Percentiles rank a stretch among this genome's conserved stretches.
These are phyloP conservation scores for Cheumatopsyche charites DNA, from an alignment of 1,140 invertebrate genomes.

Conservation along the genomic window DNA sequence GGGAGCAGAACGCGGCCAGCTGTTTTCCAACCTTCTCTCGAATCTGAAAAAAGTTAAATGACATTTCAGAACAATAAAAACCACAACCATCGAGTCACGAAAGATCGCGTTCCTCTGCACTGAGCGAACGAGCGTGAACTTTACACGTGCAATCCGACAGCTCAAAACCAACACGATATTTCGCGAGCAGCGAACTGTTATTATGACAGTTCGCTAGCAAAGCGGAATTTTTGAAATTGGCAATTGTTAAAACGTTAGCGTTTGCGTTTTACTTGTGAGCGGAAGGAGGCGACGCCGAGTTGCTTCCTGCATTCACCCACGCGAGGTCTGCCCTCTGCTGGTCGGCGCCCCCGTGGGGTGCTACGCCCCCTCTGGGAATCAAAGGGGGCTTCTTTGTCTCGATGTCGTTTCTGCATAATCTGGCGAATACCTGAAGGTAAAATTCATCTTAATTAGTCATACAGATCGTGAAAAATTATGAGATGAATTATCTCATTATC, in stretches of 20 bases:
- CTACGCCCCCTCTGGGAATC: background rate
- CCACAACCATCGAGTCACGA: background rate
- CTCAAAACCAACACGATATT: no score
- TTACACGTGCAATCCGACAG: no score
- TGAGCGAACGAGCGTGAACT: no score
- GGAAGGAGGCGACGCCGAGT: slow-evolving; percentile 34
- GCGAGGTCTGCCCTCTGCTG: slow-evolving; percentile 38
- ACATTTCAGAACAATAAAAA: slow-evolving; percentile 7
- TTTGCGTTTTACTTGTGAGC: slow-evolving; percentile 38
- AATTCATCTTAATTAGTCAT: background rate
- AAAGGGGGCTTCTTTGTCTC: background rate
- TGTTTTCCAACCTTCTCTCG: slow-evolving; percentile 22
- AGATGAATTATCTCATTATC: no score
- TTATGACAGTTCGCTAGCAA: no score
- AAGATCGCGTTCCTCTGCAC: background rate
- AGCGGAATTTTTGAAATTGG: background rate
- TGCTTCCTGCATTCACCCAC: slow-evolving; percentile 46
- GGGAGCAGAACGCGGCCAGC: slow-evolving; percentile 25
- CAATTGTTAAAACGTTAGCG: background rate
- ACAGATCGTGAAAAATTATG: no score
- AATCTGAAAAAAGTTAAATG: slow-evolving; percentile 26
- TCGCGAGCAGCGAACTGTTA: no score
- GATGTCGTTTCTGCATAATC: slow-evolving; percentile 34
- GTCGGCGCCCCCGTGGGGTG: background rate
- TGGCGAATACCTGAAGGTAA: slow-evolving; percentile 41